Percentiles rank a stretch among this genome's conserved stretches.
phyloP scores from a whole-genome alignment of 2,113 vertebrate genomes.

The Eonycteris spelaea region DNA sequence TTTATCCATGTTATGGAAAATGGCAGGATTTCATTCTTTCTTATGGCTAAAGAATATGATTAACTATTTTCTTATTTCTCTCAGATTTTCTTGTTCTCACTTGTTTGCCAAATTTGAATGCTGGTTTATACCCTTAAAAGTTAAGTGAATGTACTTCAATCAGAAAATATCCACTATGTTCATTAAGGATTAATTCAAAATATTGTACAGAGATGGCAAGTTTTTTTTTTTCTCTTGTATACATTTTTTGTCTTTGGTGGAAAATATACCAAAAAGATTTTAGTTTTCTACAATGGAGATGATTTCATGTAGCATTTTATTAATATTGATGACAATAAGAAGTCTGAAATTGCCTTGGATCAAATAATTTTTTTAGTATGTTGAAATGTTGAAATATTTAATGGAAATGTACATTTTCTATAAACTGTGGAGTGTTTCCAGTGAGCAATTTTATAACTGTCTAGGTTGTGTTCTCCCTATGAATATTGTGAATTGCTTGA shows the following conservation, averaged over 20 bases:
- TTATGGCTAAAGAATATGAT: background rate
- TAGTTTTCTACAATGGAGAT: background rate
- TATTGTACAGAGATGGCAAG: background rate
- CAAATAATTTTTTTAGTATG: background rate
- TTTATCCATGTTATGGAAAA: background rate
- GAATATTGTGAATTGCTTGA: background rate
- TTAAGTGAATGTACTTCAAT: background rate
- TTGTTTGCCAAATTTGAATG: background rate
- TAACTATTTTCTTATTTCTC: background rate
- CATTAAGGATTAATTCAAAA: background rate
- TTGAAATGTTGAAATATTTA: background rate
- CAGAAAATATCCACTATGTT: background rate
- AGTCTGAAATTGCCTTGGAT: background rate
- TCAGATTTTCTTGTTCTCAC: background rate
- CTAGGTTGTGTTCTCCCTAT: background rate
- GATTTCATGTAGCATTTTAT: background rate
- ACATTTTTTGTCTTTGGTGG: background rate
- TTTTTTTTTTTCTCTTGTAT: background rate
- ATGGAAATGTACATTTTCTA: background rate
- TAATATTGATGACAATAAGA: background rate
- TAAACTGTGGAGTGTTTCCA: background rate
- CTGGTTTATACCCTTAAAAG: background rate
- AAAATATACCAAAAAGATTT: background rate
- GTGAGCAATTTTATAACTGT: background rate
- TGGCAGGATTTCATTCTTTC: background rate